phyloP scores from a whole-genome alignment of 2,797 vertebrate genomes.

The Falco berigora region DNA sequence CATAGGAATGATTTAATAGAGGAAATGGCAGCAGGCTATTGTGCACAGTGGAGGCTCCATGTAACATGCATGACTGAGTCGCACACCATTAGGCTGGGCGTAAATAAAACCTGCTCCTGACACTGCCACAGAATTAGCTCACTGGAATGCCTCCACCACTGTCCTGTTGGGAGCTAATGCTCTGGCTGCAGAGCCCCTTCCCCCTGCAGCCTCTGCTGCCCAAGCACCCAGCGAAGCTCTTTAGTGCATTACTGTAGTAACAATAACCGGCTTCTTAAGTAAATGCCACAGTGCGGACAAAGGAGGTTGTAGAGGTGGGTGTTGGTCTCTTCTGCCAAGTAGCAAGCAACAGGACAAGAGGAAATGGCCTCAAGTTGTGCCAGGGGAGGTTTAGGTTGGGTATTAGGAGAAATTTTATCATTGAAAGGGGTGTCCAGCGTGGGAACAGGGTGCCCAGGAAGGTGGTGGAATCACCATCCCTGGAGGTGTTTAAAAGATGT shows the following conservation, averaged over 20 bases:
- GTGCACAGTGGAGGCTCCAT: conserved; percentile 47
- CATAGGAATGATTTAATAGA: conserved; percentile 67
- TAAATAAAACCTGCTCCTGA: conserved; percentile 59
- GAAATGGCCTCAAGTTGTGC: too few relatives aligned
- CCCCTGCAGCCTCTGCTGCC: neutral
- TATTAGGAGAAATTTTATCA: too few relatives aligned
- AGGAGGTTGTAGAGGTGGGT: too few relatives aligned
- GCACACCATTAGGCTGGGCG: conserved; percentile 37
- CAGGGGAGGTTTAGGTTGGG: too few relatives aligned
- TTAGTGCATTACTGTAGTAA: neutral
- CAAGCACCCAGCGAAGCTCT: neutral
- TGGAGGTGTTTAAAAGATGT: too few relatives aligned
- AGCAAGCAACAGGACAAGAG: too few relatives aligned
- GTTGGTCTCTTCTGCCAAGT: too few relatives aligned
- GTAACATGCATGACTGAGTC: conserved; percentile 60
- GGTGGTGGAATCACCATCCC: too few relatives aligned
- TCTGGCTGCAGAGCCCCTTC: neutral
- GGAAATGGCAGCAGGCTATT: conserved; percentile 64
- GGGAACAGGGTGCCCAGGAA: too few relatives aligned
- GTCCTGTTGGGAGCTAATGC: neutral
- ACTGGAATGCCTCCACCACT: conserved; percentile 13
- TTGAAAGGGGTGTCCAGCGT: too few relatives aligned
- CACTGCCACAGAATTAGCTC: neutral
- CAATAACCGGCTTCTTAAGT: neutral
- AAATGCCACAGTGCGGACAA: neutral